phyloP scores from a whole-genome alignment of 2,797 vertebrate genomes.

The Chlorospingus flavigularis region DNA sequence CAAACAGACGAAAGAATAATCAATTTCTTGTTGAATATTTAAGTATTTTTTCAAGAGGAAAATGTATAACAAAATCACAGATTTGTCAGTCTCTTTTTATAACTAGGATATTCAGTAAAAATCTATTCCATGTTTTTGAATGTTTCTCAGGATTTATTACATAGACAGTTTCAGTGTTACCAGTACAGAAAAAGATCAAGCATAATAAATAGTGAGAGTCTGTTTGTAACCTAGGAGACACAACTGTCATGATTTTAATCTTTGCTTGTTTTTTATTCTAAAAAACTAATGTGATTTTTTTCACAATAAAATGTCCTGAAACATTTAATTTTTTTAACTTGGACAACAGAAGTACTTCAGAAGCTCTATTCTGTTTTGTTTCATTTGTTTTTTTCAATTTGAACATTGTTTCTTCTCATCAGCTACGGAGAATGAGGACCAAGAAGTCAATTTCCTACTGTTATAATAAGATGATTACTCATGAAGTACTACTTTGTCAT shows the following conservation, averaged over 20 bases:
- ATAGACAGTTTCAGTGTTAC: neutral
- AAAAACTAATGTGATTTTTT: neutral
- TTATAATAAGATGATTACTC: neutral
- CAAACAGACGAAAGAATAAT: neutral
- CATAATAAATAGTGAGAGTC: neutral
- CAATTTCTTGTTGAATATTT: neutral
- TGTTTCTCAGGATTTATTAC: neutral
- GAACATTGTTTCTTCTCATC: neutral
- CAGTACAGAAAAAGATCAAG: neutral
- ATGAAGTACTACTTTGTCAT: neutral
- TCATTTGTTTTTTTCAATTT: neutral
- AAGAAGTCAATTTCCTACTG: neutral
- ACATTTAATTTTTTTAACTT: neutral
- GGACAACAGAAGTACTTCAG: neutral
- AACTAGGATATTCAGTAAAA: neutral
- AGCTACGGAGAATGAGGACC: neutral
- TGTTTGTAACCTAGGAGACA: neutral
- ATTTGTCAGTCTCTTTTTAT: neutral
- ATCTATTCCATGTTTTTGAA: neutral
- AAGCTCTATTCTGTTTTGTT: neutral
- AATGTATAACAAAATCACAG: neutral
- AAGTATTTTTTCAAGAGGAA: neutral
- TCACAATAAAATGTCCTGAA: neutral
- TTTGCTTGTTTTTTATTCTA: neutral
- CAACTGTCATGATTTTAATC: neutral